Base-by-base conservation (phyloP, 2,113 vertebrate species). In the Corvus hawaiiensis region DNA sequence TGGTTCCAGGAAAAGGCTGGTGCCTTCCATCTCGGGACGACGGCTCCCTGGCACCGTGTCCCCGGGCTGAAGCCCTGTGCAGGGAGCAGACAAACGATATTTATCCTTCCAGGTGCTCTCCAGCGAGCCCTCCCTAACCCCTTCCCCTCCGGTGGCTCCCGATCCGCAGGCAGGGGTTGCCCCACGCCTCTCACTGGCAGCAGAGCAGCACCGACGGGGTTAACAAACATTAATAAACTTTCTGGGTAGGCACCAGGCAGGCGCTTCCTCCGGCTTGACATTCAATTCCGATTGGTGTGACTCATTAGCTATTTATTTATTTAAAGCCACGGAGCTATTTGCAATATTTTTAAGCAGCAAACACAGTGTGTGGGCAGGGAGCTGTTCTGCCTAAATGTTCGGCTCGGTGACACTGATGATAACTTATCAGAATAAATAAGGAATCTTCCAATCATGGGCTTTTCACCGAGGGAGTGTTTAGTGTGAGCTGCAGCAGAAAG, bases 301-400 rank as follows among this genome's bases (percentile, higher is more conserved):
- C 96, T 97, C 96, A 96, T 93, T 96, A 94, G 94, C 94, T 96
- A 90, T 97, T 96, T 95, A 89, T 97, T 96, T 97, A 96, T 96
- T 96, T 94, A 97, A 96, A 96, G 90, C 92, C 92, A 81, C 83
- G 37, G 88, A 95, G 94, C 86, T 92, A 93, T 94, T 93, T 90
- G 96, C 96, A 90, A 90, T 92, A 78, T 80, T 96, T 95, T 96
- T 75, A 84, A 94, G 84, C 92, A 92, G 96, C 94, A 96, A 94
- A 95, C 93, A 89, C 76, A 51, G 64, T 87, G 94, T 97, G 96
- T 96, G 94, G 96, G 96, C 92, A 95, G 93, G 79, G 85, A 96
- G 83, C 93, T 89, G 90, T 52, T 92, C 96, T 96, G 92, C 94
- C 92, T 84, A 84, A 95, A 76, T 23, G 69, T 92, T 92, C 73